These are phyloP conservation scores for Ammodytes dubius DNA, from an alignment of 2,113 vertebrate species.

Conservation along the genomic window DNA sequence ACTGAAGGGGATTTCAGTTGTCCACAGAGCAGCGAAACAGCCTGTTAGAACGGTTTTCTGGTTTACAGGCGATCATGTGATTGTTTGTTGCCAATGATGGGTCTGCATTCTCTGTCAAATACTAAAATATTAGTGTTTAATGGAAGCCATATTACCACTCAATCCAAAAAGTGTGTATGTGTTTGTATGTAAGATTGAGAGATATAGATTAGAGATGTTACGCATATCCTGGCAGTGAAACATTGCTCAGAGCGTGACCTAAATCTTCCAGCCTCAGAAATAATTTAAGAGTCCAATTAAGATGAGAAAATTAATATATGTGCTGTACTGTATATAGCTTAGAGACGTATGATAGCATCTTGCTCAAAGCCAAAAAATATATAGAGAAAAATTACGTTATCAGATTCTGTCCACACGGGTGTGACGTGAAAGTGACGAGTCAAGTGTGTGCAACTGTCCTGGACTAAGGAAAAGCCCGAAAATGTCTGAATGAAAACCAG, in stretches of 20 bases:
- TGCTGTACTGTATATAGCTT: conserved; percentile 60
- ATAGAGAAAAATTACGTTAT: conserved; percentile 21
- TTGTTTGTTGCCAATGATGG: conserved; percentile 24
- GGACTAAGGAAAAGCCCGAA: conserved; percentile 39
- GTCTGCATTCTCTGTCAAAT: conserved; percentile 30
- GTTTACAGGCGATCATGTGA: conserved; percentile 17
- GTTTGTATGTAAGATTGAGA: conserved; percentile 21
- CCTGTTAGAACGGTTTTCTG: conserved; percentile 27
- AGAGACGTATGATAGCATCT: conserved; percentile 52
- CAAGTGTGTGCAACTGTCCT: conserved; percentile 18
- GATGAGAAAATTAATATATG: conserved; percentile 70
- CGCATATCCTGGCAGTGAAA: conserved; percentile 31
- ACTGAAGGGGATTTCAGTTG: conserved; percentile 38
- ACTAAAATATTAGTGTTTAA: conserved; percentile 18
- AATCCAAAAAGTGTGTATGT: conserved; percentile 58
- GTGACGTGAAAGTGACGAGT: conserved; percentile 33
- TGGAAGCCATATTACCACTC: conserved; percentile 43
- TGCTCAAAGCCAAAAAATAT: conserved; percentile 82
- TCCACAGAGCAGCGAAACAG: conserved; percentile 35
- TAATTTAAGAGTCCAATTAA: conserved; percentile 67
- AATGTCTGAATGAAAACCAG: conserved; percentile 56
- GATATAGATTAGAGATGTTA: conserved; percentile 57
- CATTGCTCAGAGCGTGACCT: conserved; percentile 34
- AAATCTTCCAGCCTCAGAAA: conserved; percentile 68
- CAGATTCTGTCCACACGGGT: conserved; percentile 49